A percentile compares a stretch with the other conserved stretches of the same genome.
Evolutionary conservation across 2,797 vertebrate species (phyloP).

Genomic region (Sparus aurata): DNA sequence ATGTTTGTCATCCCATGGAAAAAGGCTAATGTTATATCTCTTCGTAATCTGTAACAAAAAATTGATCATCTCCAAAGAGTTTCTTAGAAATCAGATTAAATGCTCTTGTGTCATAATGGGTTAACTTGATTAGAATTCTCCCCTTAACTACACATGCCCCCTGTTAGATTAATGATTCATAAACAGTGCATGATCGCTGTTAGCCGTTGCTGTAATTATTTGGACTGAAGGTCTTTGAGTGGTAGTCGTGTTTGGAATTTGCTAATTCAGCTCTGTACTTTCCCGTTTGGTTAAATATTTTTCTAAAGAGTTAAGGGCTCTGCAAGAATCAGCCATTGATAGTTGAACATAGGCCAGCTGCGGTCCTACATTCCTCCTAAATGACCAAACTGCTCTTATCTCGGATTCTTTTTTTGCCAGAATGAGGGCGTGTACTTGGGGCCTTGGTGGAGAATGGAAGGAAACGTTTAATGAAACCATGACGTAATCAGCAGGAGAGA

Average conservation of each 20-base stretch:
- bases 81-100: slow-evolving; percentile 28
- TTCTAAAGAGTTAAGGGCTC: slow-evolving; percentile 62
- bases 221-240: slow-evolving; percentile 25
- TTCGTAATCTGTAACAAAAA: slow-evolving; percentile 3
- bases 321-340: slow-evolving; percentile 54
- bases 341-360: slow-evolving; percentile 71
- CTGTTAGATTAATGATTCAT: slow-evolving; percentile 44
- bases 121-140: slow-evolving; percentile 1
- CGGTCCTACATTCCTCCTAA: slow-evolving; percentile 71
- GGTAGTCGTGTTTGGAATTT: slow-evolving; percentile 45
- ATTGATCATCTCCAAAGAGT: not conserved
- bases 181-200: slow-evolving; percentile 45
- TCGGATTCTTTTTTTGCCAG: slow-evolving; percentile 51
- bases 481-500: slow-evolving; percentile 76
- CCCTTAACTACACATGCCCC: not conserved
- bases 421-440: slow-evolving; percentile 60
- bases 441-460: slow-evolving; percentile 73
- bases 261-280: slow-evolving; percentile 25
- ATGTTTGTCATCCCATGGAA: not conserved
- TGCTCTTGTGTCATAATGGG: not conserved
- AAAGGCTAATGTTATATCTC: slow-evolving; percentile 2
- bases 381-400: slow-evolving; percentile 78
- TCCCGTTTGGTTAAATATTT: slow-evolving; percentile 73
- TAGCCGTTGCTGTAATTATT: slow-evolving; percentile 24
- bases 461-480: slow-evolving; percentile 80